These are phyloP conservation scores for Iselma pallidipennis DNA, from an alignment of 2,888 invertebrate genomes.

Conservation along the genomic window DNA sequence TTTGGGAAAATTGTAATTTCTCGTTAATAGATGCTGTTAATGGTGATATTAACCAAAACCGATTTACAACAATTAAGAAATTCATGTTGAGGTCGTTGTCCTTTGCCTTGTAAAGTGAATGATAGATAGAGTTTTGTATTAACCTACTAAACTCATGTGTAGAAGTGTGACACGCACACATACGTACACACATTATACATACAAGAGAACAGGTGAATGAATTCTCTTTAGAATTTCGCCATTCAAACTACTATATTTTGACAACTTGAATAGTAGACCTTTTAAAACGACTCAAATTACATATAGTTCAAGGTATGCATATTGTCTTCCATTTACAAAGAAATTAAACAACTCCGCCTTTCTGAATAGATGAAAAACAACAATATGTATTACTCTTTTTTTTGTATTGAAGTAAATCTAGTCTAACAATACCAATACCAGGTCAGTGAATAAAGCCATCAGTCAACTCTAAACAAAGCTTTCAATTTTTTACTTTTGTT, in stretches of 20 bases:
- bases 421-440: too few relatives aligned
- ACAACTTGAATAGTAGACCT: neutral
- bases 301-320: too few relatives aligned
- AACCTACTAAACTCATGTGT: conserved; percentile 23
- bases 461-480: too few relatives aligned
- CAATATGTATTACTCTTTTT: too few relatives aligned
- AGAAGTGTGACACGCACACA: neutral
- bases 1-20: conserved; percentile 2
- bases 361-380: too few relatives aligned
- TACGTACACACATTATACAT: conserved; percentile 21
- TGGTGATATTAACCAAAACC: conserved; percentile 6
- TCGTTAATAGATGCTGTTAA: neutral
- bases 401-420: too few relatives aligned
- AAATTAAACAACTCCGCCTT: too few relatives aligned
- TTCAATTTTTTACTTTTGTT: too few relatives aligned
- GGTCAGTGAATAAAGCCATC: too few relatives aligned
- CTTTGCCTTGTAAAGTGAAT: conserved; percentile 17
- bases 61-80: neutral
- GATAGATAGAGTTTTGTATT: conserved; percentile 5
- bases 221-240: conserved; percentile 1
- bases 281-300: neutral
- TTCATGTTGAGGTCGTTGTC: conserved; percentile 16
- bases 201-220: conserved; percentile 20
- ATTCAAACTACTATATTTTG: neutral
- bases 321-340: neutral